Base-by-base conservation (phyloP, 2,113 vertebrate genomes). In the Microtus montanus region DNA sequence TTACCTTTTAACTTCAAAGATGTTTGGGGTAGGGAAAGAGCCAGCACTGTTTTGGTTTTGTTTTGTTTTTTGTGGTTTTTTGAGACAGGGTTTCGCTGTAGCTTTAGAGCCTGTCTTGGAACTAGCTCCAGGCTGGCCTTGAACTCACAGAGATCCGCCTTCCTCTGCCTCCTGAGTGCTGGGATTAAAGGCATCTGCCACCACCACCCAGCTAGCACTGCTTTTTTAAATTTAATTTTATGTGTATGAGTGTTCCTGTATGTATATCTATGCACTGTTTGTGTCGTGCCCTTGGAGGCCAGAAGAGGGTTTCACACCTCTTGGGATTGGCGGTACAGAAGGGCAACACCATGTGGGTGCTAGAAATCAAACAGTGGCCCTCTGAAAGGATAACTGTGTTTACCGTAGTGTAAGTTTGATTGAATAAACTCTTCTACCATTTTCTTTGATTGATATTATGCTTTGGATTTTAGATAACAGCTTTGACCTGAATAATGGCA, bases 401-500 rank as follows among this genome's bases (percentile, higher is more conserved):
- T 92, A 80, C 49, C 64, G 74, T 90, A 78, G 71, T 95, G 63
- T 61, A 87, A 33, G n/a, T 89, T 90, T 77, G 63, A 93, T 33
- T 83, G 19, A 91, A 10, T 89, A 86, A 68, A 77, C 70, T n/a
- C 35, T 93, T 96, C 93, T 85, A 49, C 24, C 19, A 35, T 95
- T 84, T 91, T 92, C 11, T 63, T 95, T 95, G 87, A 52, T 11
- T 66, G 22, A 41, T 75, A 52, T n/a, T 94, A 8, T 92, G 71
- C 66, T 93, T 94, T 84, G 87, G 22, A 52, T 93, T 78, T 35
- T 97, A 99, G 98, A 98, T 61, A 92, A 97, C 86, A 90, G 84
- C 82, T 87, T 96, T 22, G 97, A 98, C 63, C 95, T 98, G 88
- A 96, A 88, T 84, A 86, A 97, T 97, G 86, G 95, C 93, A 94